Evolutionary conservation across 2,113 vertebrate species (phyloP), one percentile per base, ranked within the genome.

Genomic region (Camelus dromedarius): DNA sequence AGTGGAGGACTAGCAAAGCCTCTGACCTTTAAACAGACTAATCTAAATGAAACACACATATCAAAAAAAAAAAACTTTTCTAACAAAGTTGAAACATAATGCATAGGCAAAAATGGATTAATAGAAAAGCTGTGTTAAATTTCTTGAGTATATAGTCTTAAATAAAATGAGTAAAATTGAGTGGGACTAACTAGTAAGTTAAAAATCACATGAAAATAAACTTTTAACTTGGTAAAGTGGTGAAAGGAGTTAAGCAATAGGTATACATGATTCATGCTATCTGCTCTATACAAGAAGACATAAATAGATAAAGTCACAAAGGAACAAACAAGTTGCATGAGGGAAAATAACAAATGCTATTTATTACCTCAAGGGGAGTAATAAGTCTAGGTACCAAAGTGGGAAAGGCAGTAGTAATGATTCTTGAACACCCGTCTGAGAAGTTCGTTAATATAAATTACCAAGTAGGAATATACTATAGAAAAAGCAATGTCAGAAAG

Each of bases 121-220:
- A 58, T 46, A 91, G 16, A 95, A 96, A 90, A 75, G 19, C 8
- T 77, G 13, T 76, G 14, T 46, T n/a, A 87, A 77, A 73, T 93
- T 30, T 92, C n/a, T 89, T 46, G 24, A 67, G 52, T 42, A 12
- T 6, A n/a, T 50, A 32, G 56, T 58, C 73, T 62, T 58, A 75
- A 35, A 56, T 66, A 54, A 96, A 95, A 58, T 73, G 12, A 93
- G 28, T 35, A 67, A 93, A 92, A 50, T 81, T 66, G 38, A 42
- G 30, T 89, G 16, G 26, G 35, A 24, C 22, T 92, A 66, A 73
- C 38, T 92, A 56, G 15, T 80, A 92, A 89, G 30, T 77, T 35
- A 77, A 7, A 7, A 19, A 84, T 28, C 38, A 79, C 42, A 18
- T 86, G 58, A 93, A 95, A 91, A 83, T 15, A 84, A 96, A 92